Base-by-base conservation (phyloP, 1,140 invertebrate species). In the Micrasema minimum region DNA sequence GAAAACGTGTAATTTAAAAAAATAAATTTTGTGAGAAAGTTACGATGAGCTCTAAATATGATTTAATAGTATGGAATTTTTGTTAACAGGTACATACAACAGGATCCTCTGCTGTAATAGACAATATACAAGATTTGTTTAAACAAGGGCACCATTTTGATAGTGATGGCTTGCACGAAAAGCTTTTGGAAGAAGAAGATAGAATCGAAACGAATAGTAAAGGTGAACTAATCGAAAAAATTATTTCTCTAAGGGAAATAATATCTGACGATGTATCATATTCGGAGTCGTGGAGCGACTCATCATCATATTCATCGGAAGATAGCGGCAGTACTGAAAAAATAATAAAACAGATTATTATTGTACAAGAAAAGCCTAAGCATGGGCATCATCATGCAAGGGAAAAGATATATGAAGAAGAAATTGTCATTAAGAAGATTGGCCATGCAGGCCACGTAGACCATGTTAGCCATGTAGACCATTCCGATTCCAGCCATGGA, bases 391-490 rank as follows among this genome's bases (percentile, higher is more conserved):
- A 66, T 22, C 72, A 71, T 65, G 69, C 65, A 11, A 75, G 69
- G 26, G 72, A 75, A 65, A 71, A 75, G 22, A 75, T 75, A 20
- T 75, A 64, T 41, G 72, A 75, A 66, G 72, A 75, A 69, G 72
- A 75, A 66, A 69, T 70, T 10, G 51, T 75, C 1, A 75, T 75
- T 18, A 75, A 75, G 45, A 75, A 75, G 66, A 61, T 71, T 41
- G 68, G 72, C 31, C 12, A 16, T 22, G 41, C 7, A 9, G 20
- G 23, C 12, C 12, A 46, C 51, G 20, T 4, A 26, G 23, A 2
- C 14, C 14, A 45, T 45, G 10, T 1, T 23, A 11, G 35, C 46
- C 4, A 23, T 45, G 1, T n/a, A n/a, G 57, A 51, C 18, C 22
- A 11, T 23, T 68, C 66, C 1, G 26, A 48, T 48, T 69, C 66